Percentiles rank a stretch among this genome's conserved stretches.
These are phyloP conservation scores for Romanogobio albipinnatus DNA, from an alignment of 2,113 vertebrate species.

Conservation along the genomic window DNA sequence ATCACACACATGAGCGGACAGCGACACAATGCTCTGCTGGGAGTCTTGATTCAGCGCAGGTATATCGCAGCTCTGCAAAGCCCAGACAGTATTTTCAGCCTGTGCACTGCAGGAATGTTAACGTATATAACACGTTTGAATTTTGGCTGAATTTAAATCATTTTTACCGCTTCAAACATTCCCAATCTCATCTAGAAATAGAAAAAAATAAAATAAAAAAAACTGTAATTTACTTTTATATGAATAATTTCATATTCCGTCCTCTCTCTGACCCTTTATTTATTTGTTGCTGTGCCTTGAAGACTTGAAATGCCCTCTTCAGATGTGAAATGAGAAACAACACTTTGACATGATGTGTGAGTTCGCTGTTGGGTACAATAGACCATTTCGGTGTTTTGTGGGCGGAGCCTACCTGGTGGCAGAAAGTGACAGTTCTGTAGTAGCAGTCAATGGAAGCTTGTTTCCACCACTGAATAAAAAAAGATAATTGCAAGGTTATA, in stretches of 20 bases:
- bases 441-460: no score
- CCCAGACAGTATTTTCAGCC: not conserved
- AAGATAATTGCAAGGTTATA: no score
- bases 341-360: not conserved
- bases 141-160: not conserved
- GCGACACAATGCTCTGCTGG: slow-evolving; percentile 21
- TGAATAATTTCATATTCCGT: not conserved
- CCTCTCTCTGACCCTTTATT: not conserved
- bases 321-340: not conserved
- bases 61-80: slow-evolving; percentile 2
- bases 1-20: slow-evolving; percentile 31
- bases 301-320: not conserved
- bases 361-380: not conserved
- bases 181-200: not conserved
- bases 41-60: not conserved
- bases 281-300: not conserved
- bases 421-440: no score
- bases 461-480: no score
- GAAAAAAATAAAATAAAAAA: no score
- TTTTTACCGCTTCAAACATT: not conserved
- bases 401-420: no score
- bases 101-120: not conserved
- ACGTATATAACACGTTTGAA: not conserved
- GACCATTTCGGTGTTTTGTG: no score
- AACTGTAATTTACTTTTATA: not conserved